These are phyloP conservation scores for Zaprionus inermis DNA, from an alignment of 1,140 invertebrate genomes.

Conservation along the genomic window DNA sequence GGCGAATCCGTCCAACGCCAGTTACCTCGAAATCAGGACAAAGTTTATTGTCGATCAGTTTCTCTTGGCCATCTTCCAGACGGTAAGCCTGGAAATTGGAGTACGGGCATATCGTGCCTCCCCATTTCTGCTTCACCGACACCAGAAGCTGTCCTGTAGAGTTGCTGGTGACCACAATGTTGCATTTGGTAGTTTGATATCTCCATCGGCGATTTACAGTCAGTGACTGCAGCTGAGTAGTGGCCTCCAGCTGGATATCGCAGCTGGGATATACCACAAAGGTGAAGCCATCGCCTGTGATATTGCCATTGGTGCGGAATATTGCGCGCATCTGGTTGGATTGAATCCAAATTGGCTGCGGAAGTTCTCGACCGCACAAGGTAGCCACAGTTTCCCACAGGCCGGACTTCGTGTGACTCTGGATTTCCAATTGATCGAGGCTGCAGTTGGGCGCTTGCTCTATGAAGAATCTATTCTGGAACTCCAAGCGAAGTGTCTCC, in stretches of 20 bases:
- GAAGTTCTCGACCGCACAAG: conserved; percentile 89
- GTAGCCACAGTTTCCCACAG: conserved; percentile 86
- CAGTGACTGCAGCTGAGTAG: conserved; percentile 82
- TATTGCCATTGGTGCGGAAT: conserved; percentile 88
- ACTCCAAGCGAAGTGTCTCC: conserved; percentile 87
- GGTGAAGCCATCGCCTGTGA: conserved; percentile 90
- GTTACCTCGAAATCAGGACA: conserved; percentile 65
- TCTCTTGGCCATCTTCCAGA: conserved; percentile 6
- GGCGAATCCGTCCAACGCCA: conserved; percentile 40
- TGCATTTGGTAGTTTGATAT: conserved; percentile 20
- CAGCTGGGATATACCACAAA: conserved; percentile 87
- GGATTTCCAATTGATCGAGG: conserved; percentile 90
- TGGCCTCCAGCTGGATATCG: conserved; percentile 87
- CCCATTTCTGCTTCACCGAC: conserved; percentile 13
- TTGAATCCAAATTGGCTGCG: conserved; percentile 86
- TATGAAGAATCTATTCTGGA: conserved; percentile 87
- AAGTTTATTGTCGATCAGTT: conserved; percentile 12
- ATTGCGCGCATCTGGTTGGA: conserved; percentile 88
- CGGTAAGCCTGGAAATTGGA: conserved; percentile 40
- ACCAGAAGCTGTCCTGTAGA: conserved; percentile 47
- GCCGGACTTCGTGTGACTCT: conserved; percentile 76
- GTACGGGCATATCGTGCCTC: not conserved
- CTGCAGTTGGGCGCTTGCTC: conserved; percentile 89
- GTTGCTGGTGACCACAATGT: conserved; percentile 27
- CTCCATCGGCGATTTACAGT: not conserved